Conservation (phyloP, 2,888 invertebrate genomes). For the Catocala sponsa region DNA sequence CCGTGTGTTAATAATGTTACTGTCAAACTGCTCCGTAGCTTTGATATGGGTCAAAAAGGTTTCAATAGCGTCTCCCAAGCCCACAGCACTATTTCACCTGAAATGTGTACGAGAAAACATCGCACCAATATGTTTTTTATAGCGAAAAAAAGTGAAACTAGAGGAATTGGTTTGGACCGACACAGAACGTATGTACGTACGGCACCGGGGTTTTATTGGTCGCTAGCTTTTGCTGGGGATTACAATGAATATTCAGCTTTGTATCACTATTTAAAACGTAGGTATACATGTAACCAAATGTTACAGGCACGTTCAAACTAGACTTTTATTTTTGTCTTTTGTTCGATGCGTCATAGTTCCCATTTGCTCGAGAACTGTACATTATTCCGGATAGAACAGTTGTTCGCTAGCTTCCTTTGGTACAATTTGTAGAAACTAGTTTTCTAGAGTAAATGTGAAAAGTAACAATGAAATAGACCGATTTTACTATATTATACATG, state of each 20-base stretch:
- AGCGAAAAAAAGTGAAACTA: conserved; percentile 53
- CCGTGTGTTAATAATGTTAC: conserved; percentile 80
- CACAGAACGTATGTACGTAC: conserved; percentile 48
- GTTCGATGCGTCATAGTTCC: too few species aligned
- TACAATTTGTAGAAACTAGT: too few species aligned
- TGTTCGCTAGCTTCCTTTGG: too few species aligned
- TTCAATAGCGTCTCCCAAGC: conserved; percentile 65
- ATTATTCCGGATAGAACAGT: too few species aligned
- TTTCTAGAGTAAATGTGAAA: too few species aligned
- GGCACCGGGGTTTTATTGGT: conserved; percentile 53
- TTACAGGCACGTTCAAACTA: too few species aligned
- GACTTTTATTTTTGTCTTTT: too few species aligned
- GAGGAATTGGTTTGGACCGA: conserved; percentile 53
- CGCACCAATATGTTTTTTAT: conserved; percentile 68
- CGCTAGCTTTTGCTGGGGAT: conserved; percentile 38
- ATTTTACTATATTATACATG: too few species aligned
- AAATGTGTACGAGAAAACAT: conserved; percentile 60
- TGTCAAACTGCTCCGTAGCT: conserved; percentile 73
- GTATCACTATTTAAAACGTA: conserved; percentile 12
- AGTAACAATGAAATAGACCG: too few species aligned
- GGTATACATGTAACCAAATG: neutral
- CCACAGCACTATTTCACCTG: conserved; percentile 67
- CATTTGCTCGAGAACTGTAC: too few species aligned
- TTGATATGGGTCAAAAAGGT: conserved; percentile 78
- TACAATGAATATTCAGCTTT: conserved; percentile 25